A percentile compares a stretch with the other conserved stretches of the same genome.
Conservation (phyloP, 2,797 vertebrate genomes). For the Melanotaenia pygmaea region DNA sequence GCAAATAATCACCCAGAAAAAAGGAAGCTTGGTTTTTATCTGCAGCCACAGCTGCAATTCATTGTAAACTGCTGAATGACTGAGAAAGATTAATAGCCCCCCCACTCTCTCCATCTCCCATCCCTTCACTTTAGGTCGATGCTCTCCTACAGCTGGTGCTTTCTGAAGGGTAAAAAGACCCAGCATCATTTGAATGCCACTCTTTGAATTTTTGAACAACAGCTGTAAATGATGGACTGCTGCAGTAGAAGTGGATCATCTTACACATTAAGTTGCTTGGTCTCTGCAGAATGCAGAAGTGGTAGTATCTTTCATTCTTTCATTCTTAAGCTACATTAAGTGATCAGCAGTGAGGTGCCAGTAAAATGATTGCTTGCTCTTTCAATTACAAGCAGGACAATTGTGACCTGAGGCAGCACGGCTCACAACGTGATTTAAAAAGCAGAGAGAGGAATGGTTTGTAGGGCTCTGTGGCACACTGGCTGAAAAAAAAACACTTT, state of each 20-base stretch:
- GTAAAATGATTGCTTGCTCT: constrained; percentile 37
- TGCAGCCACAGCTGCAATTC: constrained; percentile 83
- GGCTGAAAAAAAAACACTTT: constrained; percentile 46
- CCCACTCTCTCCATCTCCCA: constrained; percentile 30
- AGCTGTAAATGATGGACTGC: constrained; percentile 43
- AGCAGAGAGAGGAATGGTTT: constrained; percentile 33
- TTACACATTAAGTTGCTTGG: constrained; percentile 17
- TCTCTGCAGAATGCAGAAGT: not conserved
- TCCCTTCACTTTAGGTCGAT: constrained; percentile 56
- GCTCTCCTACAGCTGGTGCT: constrained; percentile 71
- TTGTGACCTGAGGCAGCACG: constrained; percentile 44
- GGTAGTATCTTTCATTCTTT: not conserved
- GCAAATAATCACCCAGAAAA: constrained; percentile 75
- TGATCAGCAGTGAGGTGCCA: constrained; percentile 9
- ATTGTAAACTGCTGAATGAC: constrained; percentile 75
- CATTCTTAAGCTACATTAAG: not conserved
- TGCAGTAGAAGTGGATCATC: constrained; percentile 21
- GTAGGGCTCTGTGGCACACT: constrained; percentile 43
- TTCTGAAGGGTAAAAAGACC: constrained; percentile 66
- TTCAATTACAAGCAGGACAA: constrained; percentile 55
- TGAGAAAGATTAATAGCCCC: constrained; percentile 70
- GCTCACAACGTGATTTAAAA: constrained; percentile 42
- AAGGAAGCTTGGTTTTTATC: constrained; percentile 75
- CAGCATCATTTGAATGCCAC: constrained; percentile 51
- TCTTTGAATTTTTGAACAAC: constrained; percentile 50